These are phyloP conservation scores for Perognathus longimembris DNA, from an alignment of 2,113 vertebrate species.

Conservation along the genomic window DNA sequence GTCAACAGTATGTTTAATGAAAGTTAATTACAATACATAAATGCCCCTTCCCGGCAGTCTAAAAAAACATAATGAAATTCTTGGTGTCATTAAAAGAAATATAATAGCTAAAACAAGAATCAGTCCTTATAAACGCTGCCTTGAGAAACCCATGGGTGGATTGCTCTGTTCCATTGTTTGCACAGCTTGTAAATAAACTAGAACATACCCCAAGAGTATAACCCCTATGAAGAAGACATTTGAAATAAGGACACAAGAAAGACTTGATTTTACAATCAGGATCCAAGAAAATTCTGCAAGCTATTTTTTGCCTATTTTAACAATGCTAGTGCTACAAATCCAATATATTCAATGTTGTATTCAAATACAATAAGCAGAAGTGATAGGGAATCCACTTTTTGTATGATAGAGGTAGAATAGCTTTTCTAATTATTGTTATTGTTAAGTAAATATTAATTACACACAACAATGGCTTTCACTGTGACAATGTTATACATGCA, in stretches of 20 bases:
- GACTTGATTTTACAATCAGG: constrained; percentile 21
- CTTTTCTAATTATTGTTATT: too few species aligned
- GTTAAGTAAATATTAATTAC: too few species aligned
- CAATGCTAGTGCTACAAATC: neutral
- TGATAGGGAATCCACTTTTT: neutral
- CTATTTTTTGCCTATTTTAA: constrained; percentile 15
- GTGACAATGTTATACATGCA: too few species aligned
- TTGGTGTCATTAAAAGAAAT: constrained; percentile 9
- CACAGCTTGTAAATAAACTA: constrained; percentile 12
- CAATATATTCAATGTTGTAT: too few species aligned
- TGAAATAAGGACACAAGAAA: neutral
- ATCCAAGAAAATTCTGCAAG: constrained; percentile 31
- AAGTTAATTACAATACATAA: constrained; percentile 43
- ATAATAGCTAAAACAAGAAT: neutral
- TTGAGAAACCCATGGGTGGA: neutral
- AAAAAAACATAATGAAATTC: constrained; percentile 17
- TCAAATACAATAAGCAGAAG: constrained; percentile 11
- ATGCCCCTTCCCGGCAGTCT: neutral
- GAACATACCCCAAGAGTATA: constrained; percentile 10
- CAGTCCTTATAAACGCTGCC: neutral
- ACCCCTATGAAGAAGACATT: neutral
- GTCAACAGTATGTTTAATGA: neutral
- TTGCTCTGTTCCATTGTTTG: neutral
- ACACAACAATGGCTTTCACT: too few species aligned
- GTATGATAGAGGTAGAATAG: too few species aligned